Percentiles rank a stretch among this genome's conserved stretches.
Conservation (phyloP, 2,113 vertebrate species). For the Pteronura brasiliensis region DNA sequence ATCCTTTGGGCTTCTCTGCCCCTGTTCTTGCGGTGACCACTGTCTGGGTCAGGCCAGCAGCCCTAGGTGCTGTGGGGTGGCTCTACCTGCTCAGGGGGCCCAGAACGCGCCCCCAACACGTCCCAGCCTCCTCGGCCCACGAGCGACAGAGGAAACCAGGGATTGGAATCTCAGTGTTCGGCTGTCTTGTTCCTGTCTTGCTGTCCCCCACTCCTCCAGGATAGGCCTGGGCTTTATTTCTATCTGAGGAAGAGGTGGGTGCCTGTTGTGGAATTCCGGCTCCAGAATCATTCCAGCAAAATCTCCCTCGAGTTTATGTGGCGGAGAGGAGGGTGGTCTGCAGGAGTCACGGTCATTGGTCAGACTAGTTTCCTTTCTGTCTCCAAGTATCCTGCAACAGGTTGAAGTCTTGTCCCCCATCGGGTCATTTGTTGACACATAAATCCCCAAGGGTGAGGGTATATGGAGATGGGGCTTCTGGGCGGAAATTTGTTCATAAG, state of each 20-base stretch:
- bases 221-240: not conserved
- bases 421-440: not conserved
- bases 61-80: not conserved
- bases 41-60: not conserved
- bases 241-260: not conserved
- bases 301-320: not conserved
- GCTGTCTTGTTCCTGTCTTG: not conserved
- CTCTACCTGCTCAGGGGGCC: not conserved
- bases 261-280: not conserved
- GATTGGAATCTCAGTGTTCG: not conserved
- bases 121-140: not conserved
- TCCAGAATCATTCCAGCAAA: not conserved
- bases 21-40: not conserved
- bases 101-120: not conserved
- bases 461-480: not conserved
- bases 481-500: not conserved
- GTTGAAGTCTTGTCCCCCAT: not conserved
- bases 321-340: not conserved
- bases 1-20: not conserved
- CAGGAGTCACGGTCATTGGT: not conserved
- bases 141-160: not conserved
- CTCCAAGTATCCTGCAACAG: not conserved
- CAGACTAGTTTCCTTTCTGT: not conserved
- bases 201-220: not conserved
- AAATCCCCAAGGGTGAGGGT: not conserved